Evolutionary conservation across 2,113 vertebrate genomes (phyloP), one percentile per base, ranked within the genome.

Genomic region (Heterotilapia buettikoferi): DNA sequence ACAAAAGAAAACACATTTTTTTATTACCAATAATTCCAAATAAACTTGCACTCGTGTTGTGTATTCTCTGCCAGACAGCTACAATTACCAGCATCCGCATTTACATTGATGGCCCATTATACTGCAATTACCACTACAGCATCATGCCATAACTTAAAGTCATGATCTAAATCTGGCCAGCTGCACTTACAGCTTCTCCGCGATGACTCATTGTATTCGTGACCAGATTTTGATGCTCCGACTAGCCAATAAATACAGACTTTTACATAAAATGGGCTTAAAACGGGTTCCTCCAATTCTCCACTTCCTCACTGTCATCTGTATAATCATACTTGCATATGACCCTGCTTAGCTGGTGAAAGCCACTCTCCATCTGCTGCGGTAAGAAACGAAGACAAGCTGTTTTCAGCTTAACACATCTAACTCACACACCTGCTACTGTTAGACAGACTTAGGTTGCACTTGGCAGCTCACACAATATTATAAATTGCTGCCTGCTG

Each of bases 281-380:
- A 90, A 93, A 91, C 86, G 68, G 90, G 87, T 89, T 90, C 63
- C 31, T 81, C 81, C 47, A 3, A 84, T 92, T 84, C 84, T 82
- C 47, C 31, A 61, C 87, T 82, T 86, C 80, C 54, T 88, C 61
- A 9, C 87, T 19, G 85, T 85, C 47, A 50, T 73, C 68, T 80
- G 86, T 88, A 91, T 92, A 95, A 95, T 94, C 92, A 36, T 24
- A 88, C 89, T 86, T 84, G 89, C 90, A 88, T 90, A 91, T 92
- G 93, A 94, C 88, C 91, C 80, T 21, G 92, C 91, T 89, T 90
- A 86, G 91, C 90, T 52, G 2, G 85, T 89, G 88, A 92, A 89
- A 94, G 88, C 89, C 73, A 84, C 89, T 91, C 93, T 95, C 94
- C 94, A 95, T 96, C 94, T 96, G 96, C 85, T 90, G 92, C 80